These are phyloP conservation scores for Drosophila ohnishii DNA, from an alignment of 1,140 invertebrate genomes.

Conservation along the genomic window DNA sequence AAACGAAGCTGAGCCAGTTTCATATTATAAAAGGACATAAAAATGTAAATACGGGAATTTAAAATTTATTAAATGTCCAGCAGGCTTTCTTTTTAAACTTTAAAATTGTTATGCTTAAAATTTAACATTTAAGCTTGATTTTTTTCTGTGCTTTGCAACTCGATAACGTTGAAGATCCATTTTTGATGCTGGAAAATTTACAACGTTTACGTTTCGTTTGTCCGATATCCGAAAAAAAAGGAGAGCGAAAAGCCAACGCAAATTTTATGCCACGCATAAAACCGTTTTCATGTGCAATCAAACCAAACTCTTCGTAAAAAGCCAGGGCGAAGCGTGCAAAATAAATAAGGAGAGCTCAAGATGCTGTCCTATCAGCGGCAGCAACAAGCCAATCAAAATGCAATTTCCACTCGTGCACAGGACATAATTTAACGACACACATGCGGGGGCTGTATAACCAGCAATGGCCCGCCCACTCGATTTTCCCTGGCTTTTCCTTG, in stretches of 20 bases:
- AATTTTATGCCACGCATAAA: conserved; percentile 62
- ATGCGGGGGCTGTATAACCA: conserved; percentile 13
- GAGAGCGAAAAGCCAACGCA: conserved; percentile 33
- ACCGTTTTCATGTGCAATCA: conserved; percentile 65
- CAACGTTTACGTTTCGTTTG: conserved; percentile 61
- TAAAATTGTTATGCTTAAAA: background rate
- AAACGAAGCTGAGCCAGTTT: background rate
- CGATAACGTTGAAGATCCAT: conserved; percentile 27
- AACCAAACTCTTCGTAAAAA: conserved; percentile 28
- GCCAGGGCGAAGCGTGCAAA: background rate
- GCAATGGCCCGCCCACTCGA: background rate
- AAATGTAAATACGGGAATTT: no score
- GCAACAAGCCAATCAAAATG: conserved; percentile 76
- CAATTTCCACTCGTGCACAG: conserved; percentile 67
- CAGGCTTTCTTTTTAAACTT: background rate
- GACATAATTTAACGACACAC: conserved; percentile 60
- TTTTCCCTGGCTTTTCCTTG: background rate
- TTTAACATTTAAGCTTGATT: background rate
- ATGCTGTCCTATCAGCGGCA: conserved; percentile 64
- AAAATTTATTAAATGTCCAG: background rate
- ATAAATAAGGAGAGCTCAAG: conserved; percentile 32
- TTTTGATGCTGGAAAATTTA: conserved; percentile 47
- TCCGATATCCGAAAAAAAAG: conserved; percentile 30
- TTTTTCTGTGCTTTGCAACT: conserved; percentile 8
- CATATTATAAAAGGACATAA: background rate